Percentiles rank a stretch among this genome's conserved stretches.
Evolutionary conservation across 2,113 vertebrate species (phyloP).

Genomic region (Phyllostomus discolor): DNA sequence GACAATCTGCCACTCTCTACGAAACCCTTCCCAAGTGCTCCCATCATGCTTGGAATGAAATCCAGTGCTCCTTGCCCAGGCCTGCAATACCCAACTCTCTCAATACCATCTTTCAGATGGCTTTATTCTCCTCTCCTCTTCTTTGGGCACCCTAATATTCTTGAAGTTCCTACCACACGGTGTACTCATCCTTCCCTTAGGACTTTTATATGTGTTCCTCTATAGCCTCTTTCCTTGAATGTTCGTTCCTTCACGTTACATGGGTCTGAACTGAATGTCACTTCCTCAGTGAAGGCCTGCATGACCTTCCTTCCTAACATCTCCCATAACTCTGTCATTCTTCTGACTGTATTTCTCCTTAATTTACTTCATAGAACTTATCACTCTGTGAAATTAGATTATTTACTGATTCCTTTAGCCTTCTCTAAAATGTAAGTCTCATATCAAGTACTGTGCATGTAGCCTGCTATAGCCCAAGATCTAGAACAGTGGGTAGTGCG

Average conservation of each 20-base stretch:
- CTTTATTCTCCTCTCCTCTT: neutral
- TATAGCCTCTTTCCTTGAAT: neutral
- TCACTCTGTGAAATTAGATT: neutral
- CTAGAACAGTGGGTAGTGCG: neutral
- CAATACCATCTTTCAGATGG: neutral
- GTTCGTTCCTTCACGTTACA: neutral
- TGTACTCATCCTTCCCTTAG: neutral
- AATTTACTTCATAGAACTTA: neutral
- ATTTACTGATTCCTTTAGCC: neutral
- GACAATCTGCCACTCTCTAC: neutral
- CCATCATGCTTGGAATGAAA: neutral
- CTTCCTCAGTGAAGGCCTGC: neutral
- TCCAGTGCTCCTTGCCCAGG: neutral
- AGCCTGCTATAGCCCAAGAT: neutral
- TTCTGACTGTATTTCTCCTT: neutral
- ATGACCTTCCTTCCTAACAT: neutral
- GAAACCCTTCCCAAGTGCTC: neutral
- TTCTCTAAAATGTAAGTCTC: neutral
- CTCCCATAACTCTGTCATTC: neutral
- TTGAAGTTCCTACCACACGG: neutral
- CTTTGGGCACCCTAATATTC: neutral
- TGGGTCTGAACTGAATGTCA: neutral
- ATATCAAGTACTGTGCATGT: neutral
- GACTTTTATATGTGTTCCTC: neutral
- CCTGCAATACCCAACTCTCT: neutral